A percentile compares a stretch with the other conserved stretches of the same genome.
These are phyloP conservation scores for Turritopsis rubra DNA, from an alignment of 30 jellyfish, hydroid and myxozoan species.

Conservation along the genomic window DNA sequence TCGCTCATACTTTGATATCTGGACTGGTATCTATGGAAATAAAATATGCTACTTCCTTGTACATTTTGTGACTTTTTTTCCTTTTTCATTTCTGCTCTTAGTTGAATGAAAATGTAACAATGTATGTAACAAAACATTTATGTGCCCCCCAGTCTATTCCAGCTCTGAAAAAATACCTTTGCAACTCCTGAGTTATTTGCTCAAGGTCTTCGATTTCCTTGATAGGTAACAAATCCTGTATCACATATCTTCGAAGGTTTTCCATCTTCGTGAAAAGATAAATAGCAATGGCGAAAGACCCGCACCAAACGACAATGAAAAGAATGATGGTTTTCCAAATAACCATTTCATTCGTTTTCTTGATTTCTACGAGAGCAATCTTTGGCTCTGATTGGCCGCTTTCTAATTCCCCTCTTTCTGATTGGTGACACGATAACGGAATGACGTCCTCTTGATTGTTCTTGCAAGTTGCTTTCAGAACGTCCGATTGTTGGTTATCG, in stretches of 20 bases:
- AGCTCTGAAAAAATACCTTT: neutral
- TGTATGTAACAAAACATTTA: too few relatives aligned
- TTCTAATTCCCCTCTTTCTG: neutral
- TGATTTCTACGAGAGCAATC: neutral
- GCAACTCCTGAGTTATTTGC: neutral
- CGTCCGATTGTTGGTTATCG: neutral
- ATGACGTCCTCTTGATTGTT: too few relatives aligned
- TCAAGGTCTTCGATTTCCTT: constrained; percentile 8
- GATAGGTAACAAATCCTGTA: constrained; percentile 5
- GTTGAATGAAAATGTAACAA: too few relatives aligned
- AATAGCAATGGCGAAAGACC: neutral
- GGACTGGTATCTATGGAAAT: neutral
- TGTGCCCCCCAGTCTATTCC: too few relatives aligned
- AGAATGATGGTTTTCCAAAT: neutral
- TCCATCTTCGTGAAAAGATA: neutral
- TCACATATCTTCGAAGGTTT: constrained; percentile 1
- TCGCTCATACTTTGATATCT: neutral
- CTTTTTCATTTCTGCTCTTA: too few relatives aligned
- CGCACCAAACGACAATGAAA: constrained; percentile 4
- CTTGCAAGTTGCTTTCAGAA: too few relatives aligned
- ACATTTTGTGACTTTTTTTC: neutral
- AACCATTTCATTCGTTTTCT: neutral
- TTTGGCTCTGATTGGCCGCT: neutral
- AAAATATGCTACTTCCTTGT: neutral
- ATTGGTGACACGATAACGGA: neutral